phyloP scores from a whole-genome alignment of 2,113 vertebrate species.

The Tachuris rubrigastra region DNA sequence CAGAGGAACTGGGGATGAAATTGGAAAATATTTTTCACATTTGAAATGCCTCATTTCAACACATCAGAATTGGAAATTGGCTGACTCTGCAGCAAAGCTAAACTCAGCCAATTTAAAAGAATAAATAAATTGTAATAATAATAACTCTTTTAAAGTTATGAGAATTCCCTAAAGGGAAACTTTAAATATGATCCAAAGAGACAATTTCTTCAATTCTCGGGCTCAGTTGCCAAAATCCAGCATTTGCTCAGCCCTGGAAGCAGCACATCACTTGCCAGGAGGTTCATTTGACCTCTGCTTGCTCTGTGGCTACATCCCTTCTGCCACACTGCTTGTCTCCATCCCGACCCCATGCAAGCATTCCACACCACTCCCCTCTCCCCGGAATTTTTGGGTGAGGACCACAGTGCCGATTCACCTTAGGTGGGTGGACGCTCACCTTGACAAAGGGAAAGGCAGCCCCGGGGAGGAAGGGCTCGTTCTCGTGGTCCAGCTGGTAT shows the following conservation, averaged over 20 bases:
- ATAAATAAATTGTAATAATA: neutral
- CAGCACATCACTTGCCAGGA: neutral
- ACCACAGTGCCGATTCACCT: fast-evolving
- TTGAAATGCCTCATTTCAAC: neutral
- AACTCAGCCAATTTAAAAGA: neutral
- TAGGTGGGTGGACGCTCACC: constrained; percentile 54
- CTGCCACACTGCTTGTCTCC: fast-evolving
- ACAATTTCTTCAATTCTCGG: neutral
- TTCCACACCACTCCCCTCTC: too few relatives aligned
- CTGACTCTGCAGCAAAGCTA: neutral
- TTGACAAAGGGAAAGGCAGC: constrained; percentile 95
- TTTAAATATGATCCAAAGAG: neutral
- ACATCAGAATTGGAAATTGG: neutral
- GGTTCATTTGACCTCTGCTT: neutral
- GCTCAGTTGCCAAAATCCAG: neutral
- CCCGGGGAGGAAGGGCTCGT: constrained; percentile 86
- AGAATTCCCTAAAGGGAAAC: neutral
- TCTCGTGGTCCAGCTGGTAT: constrained; percentile 91
- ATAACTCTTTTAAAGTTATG: neutral
- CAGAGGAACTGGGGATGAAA: neutral
- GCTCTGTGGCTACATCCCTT: neutral
- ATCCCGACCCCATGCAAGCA: fast-evolving
- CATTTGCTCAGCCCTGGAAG: neutral
- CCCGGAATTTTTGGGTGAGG: fast-evolving
- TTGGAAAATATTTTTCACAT: neutral